Conservation (phyloP, 1,140 invertebrate genomes). For the Chrysomallon squamiferum region DNA sequence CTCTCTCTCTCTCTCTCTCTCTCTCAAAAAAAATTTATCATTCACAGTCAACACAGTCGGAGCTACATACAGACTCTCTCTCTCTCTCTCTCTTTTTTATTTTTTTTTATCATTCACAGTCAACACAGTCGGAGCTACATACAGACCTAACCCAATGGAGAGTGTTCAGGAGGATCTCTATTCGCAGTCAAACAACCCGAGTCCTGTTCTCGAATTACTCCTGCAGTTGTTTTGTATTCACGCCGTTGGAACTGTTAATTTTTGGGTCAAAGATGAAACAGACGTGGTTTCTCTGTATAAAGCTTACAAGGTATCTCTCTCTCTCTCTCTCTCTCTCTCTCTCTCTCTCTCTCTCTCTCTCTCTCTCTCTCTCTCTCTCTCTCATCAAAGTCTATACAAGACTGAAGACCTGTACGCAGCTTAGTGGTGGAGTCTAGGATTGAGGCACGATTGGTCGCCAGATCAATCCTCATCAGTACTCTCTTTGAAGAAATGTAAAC, state of each 20-base stretch:
- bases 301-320: slow-evolving; percentile 23
- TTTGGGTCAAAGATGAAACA: slow-evolving; percentile 39
- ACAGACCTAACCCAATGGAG: slow-evolving; percentile 31
- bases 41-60: slow-evolving; percentile 24
- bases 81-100: too few species aligned
- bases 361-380: too few species aligned
- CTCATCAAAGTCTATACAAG: too few species aligned
- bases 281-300: slow-evolving; percentile 30
- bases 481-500: too few species aligned
- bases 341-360: too few species aligned
- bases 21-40: too few species aligned
- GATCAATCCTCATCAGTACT: too few species aligned
- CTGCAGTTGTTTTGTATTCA: slow-evolving; percentile 31
- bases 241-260: slow-evolving; percentile 28
- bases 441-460: too few species aligned
- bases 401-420: too few species aligned
- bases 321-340: neutral
- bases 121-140: slow-evolving; percentile 21
- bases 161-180: slow-evolving; percentile 38
- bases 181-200: slow-evolving; percentile 35
- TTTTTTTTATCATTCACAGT: slow-evolving; percentile 17
- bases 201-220: slow-evolving; percentile 28
- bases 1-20: too few species aligned
- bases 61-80: slow-evolving; percentile 28
- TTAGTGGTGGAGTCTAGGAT: too few species aligned